Evolutionary conservation across 1,140 invertebrate species (phyloP).

Genomic region (Mercenaria mercenaria): DNA sequence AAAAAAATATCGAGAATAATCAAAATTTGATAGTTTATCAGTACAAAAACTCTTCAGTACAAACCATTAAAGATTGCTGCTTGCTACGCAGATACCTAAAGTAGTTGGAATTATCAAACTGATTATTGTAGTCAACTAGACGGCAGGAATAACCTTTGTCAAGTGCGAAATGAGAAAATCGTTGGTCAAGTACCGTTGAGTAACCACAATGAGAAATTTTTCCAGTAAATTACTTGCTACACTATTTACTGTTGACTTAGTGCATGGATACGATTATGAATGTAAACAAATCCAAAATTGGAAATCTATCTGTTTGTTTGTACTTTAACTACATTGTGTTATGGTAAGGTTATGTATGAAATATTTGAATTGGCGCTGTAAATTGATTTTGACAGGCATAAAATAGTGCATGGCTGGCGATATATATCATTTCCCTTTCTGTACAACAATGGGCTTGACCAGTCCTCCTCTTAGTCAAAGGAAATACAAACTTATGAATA

Average conservation of each 20-base stretch:
- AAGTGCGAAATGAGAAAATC: not conserved
- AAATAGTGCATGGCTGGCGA: not conserved
- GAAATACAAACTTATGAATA: not conserved
- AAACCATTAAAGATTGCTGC: too few relatives aligned
- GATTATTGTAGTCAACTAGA: not conserved
- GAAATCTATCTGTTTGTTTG: not conserved
- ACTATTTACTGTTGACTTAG: not conserved
- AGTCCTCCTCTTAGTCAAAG: not conserved
- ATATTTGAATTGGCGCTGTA: not conserved
- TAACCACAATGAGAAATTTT: not conserved
- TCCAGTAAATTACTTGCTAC: not conserved
- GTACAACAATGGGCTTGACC: not conserved
- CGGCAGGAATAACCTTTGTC: not conserved
- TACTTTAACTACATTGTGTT: not conserved
- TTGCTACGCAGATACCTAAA: not conserved
- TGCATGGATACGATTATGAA: not conserved
- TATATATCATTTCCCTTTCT: not conserved
- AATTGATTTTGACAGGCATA: slow-evolving; percentile 5
- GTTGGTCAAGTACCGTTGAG: not conserved
- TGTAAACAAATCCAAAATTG: slow-evolving; percentile 11
- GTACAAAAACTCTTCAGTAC: not conserved
- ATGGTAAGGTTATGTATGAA: not conserved
- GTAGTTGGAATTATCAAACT: not conserved
- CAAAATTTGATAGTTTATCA: not conserved
- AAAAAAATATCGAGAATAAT: not conserved